These are phyloP conservation scores for Gambusia yucatana DNA, from an alignment of 2,797 vertebrate species.

Conservation along the genomic window DNA sequence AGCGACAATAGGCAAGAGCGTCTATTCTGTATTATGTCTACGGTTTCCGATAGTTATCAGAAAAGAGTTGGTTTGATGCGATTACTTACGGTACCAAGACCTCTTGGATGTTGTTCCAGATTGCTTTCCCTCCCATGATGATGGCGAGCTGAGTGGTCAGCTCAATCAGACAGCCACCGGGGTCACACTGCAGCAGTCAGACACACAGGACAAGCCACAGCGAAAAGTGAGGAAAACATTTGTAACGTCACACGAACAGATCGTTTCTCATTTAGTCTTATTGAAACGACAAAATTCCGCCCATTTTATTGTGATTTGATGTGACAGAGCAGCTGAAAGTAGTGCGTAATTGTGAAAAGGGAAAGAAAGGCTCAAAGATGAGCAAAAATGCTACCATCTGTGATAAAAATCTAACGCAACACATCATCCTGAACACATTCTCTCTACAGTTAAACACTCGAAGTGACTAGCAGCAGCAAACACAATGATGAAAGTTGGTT, in stretches of 20 bases:
- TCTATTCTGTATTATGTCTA: too few species aligned
- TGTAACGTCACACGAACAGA: not conserved
- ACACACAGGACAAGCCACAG: not conserved
- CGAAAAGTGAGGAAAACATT: not conserved
- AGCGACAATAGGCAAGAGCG: too few species aligned
- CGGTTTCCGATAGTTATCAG: not conserved
- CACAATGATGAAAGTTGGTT: too few species aligned
- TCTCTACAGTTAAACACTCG: too few species aligned
- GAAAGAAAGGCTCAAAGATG: not conserved
- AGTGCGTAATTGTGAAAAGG: not conserved
- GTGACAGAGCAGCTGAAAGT: not conserved
- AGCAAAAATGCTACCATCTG: too few species aligned
- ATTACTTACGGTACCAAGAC: conserved; percentile 91
- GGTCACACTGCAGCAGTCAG: conserved; percentile 86
- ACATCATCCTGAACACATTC: too few species aligned
- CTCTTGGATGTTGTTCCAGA: conserved; percentile 97
- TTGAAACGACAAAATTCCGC: not conserved
- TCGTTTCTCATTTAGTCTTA: not conserved
- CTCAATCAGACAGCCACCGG: conserved; percentile 93
- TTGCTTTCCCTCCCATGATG: conserved; percentile 95
- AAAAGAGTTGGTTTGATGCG: conserved; percentile 8
- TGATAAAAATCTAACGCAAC: too few species aligned
- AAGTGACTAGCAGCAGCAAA: too few species aligned
- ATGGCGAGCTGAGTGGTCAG: conserved; percentile 92
- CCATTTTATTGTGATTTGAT: not conserved